phyloP scores from a whole-genome alignment of 2,888 invertebrate genomes.

The Rhopalosiphum nymphaeae region DNA sequence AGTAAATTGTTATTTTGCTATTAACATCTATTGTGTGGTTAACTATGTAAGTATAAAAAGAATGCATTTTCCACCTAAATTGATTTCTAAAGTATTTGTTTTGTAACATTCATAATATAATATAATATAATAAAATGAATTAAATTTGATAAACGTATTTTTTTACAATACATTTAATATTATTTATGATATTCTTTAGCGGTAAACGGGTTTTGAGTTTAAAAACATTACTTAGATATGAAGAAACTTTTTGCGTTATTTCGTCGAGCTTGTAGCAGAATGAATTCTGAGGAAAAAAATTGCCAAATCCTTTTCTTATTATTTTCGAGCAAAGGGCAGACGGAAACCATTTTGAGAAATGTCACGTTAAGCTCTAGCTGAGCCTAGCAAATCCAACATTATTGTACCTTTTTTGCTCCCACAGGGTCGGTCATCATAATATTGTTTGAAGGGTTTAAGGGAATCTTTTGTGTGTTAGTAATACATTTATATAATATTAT shows the following conservation, averaged over 20 bases:
- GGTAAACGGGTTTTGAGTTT: neutral
- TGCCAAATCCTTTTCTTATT: conserved; percentile 14
- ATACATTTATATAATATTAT: conserved; percentile 2
- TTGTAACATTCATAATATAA: neutral
- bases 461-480: neutral
- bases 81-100: neutral
- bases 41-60: neutral
- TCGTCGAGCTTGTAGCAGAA: neutral
- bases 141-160: neutral
- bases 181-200: neutral
- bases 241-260: conserved; percentile 5
- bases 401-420: conserved; percentile 22
- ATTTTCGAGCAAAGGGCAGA: conserved; percentile 14
- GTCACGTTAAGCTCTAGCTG: conserved; percentile 35
- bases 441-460: neutral
- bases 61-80: neutral
- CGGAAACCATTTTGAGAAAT: conserved; percentile 32
- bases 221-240: neutral
- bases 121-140: neutral
- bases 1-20: neutral
- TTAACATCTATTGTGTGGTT: neutral
- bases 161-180: neutral
- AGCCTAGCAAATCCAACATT: conserved; percentile 39
- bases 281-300: neutral
- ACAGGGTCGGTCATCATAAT: neutral